Evolutionary conservation across 2,113 vertebrate genomes (phyloP).

Genomic region (Nyctereutes procyonoides): DNA sequence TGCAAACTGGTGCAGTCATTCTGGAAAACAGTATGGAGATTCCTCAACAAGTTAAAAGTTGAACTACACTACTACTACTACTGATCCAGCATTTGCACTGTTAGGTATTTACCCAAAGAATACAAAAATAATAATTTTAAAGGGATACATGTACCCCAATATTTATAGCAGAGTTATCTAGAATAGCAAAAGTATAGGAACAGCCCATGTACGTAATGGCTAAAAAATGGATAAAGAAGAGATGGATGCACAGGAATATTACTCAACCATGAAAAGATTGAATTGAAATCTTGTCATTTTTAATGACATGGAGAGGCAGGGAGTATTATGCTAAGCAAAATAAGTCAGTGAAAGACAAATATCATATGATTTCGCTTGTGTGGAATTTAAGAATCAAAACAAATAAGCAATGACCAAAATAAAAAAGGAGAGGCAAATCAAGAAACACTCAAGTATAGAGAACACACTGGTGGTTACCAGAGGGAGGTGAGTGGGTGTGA

Average conservation of each 20-base stretch:
- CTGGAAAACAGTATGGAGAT: neutral
- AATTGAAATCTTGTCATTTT: neutral
- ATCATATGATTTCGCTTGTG: neutral
- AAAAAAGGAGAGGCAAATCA: neutral
- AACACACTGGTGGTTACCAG: neutral
- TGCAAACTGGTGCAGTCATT: neutral
- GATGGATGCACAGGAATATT: neutral
- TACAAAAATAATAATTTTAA: neutral
- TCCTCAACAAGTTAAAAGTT: neutral
- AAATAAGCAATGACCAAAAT: neutral
- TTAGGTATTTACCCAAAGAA: neutral
- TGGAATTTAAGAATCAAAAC: neutral
- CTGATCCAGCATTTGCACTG: neutral
- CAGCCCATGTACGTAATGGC: neutral
- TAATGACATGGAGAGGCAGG: neutral
- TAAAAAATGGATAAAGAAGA: neutral
- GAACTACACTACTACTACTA: neutral
- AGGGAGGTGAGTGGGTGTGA: neutral
- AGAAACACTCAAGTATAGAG: neutral
- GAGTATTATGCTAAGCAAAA: neutral
- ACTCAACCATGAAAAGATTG: neutral
- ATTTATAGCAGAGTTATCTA: neutral
- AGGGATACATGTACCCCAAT: neutral
- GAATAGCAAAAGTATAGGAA: neutral
- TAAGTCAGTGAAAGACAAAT: neutral